Evolutionary conservation across 1,140 invertebrate species (phyloP).

Genomic region (Phocides pigmalion): DNA sequence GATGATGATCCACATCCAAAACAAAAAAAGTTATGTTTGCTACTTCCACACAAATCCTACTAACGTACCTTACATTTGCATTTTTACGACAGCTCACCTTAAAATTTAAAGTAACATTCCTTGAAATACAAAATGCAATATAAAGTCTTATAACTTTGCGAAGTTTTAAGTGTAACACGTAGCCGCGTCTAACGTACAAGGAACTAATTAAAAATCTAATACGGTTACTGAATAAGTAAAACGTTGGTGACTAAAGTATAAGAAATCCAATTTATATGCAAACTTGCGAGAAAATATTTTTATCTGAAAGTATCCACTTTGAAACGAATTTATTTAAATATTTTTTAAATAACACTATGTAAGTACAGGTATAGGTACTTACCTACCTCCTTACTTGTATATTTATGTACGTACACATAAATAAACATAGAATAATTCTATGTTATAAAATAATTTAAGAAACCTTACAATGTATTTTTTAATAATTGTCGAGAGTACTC

Average conservation of each 20-base stretch:
- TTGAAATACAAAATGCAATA: background rate
- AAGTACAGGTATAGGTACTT: no score
- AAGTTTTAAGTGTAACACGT: slow-evolving; percentile 17
- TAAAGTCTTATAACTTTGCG: slow-evolving; percentile 1
- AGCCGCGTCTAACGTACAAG: slow-evolving; percentile 6
- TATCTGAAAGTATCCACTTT: background rate
- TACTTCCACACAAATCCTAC: no score
- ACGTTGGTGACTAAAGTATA: slow-evolving; percentile 21
- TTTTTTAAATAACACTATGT: no score
- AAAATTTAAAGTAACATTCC: background rate
- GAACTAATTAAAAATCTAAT: slow-evolving; percentile 32
- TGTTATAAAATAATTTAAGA: no score
- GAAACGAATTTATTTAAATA: background rate
- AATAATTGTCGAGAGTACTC: no score
- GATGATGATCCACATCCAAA: no score
- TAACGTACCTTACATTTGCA: no score
- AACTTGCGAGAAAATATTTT: slow-evolving; percentile 15
- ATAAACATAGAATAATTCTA: no score
- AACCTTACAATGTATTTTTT: no score
- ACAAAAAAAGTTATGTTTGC: no score
- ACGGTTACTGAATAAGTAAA: slow-evolving; percentile 28
- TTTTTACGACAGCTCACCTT: background rate
- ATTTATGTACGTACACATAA: no score
- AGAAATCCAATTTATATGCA: slow-evolving; percentile 31
- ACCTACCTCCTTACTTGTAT: no score